A percentile compares a stretch with the other conserved stretches of the same genome.
Evolutionary conservation across 1,140 invertebrate genomes (phyloP).

Genomic region (Latrodectus geometricus): DNA sequence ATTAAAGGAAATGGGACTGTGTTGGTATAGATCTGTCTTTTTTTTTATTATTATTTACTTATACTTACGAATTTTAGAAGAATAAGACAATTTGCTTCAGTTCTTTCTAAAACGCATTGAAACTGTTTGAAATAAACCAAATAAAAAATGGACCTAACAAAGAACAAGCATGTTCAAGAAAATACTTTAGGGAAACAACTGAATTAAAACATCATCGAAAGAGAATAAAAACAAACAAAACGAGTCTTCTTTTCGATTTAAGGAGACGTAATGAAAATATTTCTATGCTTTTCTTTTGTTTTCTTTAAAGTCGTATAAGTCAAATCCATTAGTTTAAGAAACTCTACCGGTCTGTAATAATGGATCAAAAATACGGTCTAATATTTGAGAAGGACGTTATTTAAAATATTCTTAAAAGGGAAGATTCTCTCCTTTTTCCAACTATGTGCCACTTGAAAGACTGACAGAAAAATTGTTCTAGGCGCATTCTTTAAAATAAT

Average conservation of each 20-base stretch:
- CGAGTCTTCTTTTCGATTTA: neutral
- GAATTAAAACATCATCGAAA: slow-evolving; percentile 33
- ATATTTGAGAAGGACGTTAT: too few relatives aligned
- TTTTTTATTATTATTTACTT: neutral
- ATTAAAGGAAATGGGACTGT: slow-evolving; percentile 13
- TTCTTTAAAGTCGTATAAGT: too few relatives aligned
- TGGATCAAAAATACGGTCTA: too few relatives aligned
- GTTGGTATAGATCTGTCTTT: neutral
- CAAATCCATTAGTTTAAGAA: too few relatives aligned
- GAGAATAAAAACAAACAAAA: neutral
- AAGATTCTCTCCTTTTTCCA: too few relatives aligned
- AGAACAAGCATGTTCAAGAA: neutral
- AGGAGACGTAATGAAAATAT: too few relatives aligned
- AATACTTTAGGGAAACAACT: slow-evolving; percentile 23
- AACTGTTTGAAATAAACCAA: neutral
- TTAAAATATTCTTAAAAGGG: too few relatives aligned
- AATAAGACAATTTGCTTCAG: neutral
- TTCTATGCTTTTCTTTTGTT: too few relatives aligned
- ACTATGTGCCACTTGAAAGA: too few relatives aligned
- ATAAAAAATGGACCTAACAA: neutral
- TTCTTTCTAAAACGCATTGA: neutral
- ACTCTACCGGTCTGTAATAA: too few relatives aligned
- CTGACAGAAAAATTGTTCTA: too few relatives aligned
- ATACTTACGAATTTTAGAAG: neutral
- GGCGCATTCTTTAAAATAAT: too few relatives aligned